Percentiles rank a stretch among this genome's conserved stretches.
These are phyloP conservation scores for Mya arenaria DNA, from an alignment of 1,140 invertebrate species.

Conservation along the genomic window DNA sequence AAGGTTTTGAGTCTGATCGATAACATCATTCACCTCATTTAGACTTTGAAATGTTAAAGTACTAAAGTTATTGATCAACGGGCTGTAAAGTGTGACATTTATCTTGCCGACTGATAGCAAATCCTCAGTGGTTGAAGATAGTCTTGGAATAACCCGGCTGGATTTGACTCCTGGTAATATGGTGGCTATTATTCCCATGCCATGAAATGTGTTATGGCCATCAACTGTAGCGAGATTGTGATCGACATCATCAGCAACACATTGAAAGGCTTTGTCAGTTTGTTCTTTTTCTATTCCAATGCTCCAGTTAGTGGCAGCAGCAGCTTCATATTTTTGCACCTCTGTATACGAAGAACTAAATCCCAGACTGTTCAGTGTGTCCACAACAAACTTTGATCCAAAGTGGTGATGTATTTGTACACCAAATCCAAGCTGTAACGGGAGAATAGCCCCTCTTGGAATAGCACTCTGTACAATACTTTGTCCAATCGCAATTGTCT, in stretches of 20 bases:
- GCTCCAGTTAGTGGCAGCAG: constrained; percentile 36
- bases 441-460: constrained; percentile 50
- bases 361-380: constrained; percentile 16
- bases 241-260: constrained; percentile 59
- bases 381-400: constrained; percentile 54
- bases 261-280: constrained; percentile 33
- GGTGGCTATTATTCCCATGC: constrained; percentile 56
- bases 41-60: neutral
- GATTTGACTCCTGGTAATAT: constrained; percentile 55
- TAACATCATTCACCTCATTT: neutral
- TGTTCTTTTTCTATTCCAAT: constrained; percentile 4
- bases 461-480: constrained; percentile 57
- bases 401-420: constrained; percentile 58
- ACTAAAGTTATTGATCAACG: neutral
- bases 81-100: constrained; percentile 32
- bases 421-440: constrained; percentile 57
- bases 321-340: constrained; percentile 31
- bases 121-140: constrained; percentile 38
- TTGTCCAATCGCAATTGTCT: constrained; percentile 57
- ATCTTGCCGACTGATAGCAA: constrained; percentile 28
- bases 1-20: neutral
- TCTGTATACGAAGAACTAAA: constrained; percentile 49
- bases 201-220: constrained; percentile 56
- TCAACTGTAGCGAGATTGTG: constrained; percentile 55
- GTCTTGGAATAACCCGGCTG: neutral